A percentile compares a stretch with the other conserved stretches of the same genome.
These are phyloP conservation scores for Campylomormyrus tamandua DNA, from an alignment of 2,113 vertebrate species.

Conservation along the genomic window DNA sequence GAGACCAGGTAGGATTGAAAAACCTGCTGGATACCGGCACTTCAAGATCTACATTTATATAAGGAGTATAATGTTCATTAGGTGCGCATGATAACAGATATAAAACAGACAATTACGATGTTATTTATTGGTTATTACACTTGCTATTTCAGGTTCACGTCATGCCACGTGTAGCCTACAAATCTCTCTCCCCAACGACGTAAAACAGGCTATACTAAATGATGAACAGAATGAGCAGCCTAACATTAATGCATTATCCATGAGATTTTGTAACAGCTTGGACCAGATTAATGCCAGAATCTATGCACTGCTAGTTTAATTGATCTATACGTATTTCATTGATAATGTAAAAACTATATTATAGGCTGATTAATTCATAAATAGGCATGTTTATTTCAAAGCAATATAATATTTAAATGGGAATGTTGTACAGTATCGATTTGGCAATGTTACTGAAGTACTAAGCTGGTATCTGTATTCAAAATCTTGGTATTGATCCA, in stretches of 20 bases:
- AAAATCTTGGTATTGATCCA: background rate
- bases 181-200: background rate
- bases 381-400: background rate
- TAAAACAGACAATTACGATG: background rate
- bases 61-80: background rate
- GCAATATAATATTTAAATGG: background rate
- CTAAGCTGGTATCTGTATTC: background rate
- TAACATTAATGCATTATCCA: background rate
- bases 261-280: background rate
- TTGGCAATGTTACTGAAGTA: background rate
- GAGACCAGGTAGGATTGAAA: background rate
- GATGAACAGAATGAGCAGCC: background rate
- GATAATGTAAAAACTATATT: background rate
- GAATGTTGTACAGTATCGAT: background rate
- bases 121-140: background rate
- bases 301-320: background rate
- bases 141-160: background rate
- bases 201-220: background rate
- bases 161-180: background rate
- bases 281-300: background rate
- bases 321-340: background rate
- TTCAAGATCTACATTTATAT: background rate
- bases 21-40: background rate
- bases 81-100: background rate
- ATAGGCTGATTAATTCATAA: background rate